Evolutionary conservation across 2,113 vertebrate genomes (phyloP).

Genomic region (Malaclemys terrapin): DNA sequence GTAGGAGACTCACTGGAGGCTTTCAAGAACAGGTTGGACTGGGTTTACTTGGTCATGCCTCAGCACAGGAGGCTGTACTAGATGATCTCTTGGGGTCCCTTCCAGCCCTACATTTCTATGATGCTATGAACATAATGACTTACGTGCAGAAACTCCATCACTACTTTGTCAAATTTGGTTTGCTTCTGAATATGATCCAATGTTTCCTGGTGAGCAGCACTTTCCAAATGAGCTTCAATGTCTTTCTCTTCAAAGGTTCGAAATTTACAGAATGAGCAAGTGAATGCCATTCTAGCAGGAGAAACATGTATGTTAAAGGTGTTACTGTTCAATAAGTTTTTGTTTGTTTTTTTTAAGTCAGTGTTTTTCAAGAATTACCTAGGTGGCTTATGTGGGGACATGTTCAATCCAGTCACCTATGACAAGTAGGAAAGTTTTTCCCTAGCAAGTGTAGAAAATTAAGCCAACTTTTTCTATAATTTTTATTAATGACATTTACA

Average conservation of each 20-base stretch:
- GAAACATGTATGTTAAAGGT: neutral
- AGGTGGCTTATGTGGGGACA: neutral
- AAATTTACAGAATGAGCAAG: slow-evolving; percentile 91
- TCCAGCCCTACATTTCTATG: neutral
- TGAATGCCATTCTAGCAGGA: slow-evolving; percentile 85
- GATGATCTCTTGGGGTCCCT: neutral
- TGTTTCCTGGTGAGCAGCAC: slow-evolving; percentile 86
- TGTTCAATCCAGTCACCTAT: neutral
- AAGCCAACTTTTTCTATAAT: neutral
- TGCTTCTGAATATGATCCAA: slow-evolving; percentile 90
- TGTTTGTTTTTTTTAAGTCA: neutral
- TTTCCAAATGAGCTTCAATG: slow-evolving; percentile 88
- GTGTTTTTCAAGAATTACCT: neutral
- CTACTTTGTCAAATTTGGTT: slow-evolving; percentile 90
- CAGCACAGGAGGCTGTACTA: neutral
- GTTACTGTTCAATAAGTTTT: neutral
- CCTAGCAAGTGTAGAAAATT: neutral
- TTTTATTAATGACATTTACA: neutral
- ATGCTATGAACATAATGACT: slow-evolving; percentile 56
- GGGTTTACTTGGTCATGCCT: neutral
- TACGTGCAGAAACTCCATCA: slow-evolving; percentile 90
- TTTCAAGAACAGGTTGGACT: neutral
- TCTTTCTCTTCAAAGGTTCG: slow-evolving; percentile 90
- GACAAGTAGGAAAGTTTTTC: neutral
- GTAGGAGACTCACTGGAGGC: neutral